Base-by-base conservation (phyloP, 2,797 vertebrate genomes). In the Mormyrops boulengeri region DNA sequence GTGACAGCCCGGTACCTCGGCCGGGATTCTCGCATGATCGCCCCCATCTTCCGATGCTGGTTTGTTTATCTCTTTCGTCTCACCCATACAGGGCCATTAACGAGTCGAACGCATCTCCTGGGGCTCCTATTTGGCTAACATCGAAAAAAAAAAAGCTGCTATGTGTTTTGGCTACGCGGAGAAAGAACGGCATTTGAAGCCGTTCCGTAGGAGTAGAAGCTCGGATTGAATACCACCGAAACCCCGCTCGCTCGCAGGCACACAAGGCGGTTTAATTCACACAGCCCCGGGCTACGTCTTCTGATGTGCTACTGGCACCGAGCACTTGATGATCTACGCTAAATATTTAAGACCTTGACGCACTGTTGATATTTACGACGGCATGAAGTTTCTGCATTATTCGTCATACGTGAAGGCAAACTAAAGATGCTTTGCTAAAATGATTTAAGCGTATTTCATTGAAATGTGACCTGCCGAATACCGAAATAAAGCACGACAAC, bases 31-130 rank as follows among this genome's bases (percentile, higher is more conserved):
- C 47, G 44, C 38, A 55, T 17, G 82, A 85, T 66, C 19, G 41
- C 44, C 82, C 82, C 82, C 82, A 47, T 22, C 82, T 44, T 82
- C 47, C 82, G 41, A 49, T 50, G 82, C 47, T 49, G 22, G 82
- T 85, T 80, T 73, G 30, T 80, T 80, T 80, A 30, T 77, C 88
- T 88, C 62, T 53, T 69, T 88, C 88, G 50, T 47, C 50, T 30
- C 73, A 22, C 8, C 69, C 52, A 89, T 14, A 41, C n/a, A 41
- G 52, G 34, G 38, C 17, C 55, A 14, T 60, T 26, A 47, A 85
- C 34, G 44, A 62, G 80, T 47, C 57, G 53, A 69, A 38, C 53
- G 88, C 57, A 52, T 84, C 53, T 55, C 69, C n/a, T 38, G 50
- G 50, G 53, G 60, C 22, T n/a, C 44, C 73, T 52, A 12, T 69